Percentiles rank a stretch among this genome's conserved stretches.
Evolutionary conservation across 2,797 vertebrate species (phyloP).

Genomic region (Melanotaenia nigrans): DNA sequence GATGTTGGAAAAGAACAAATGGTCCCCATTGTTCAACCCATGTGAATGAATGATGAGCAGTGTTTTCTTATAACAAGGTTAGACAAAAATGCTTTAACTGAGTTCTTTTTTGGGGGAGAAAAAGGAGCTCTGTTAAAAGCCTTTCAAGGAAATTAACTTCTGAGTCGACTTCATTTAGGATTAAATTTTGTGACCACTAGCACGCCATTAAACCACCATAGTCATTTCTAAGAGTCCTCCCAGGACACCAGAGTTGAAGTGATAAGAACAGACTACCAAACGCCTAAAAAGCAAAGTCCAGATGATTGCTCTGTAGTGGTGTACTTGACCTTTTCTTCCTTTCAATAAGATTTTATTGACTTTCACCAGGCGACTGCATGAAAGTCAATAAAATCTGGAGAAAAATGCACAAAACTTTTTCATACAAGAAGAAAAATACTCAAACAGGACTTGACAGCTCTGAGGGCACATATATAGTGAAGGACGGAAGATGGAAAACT

Average conservation of each 20-base stretch:
- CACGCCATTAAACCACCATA: conserved; percentile 7
- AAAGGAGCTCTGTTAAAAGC: neutral
- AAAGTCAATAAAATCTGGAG: neutral
- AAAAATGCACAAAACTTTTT: neutral
- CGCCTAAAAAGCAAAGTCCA: neutral
- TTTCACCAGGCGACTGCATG: neutral
- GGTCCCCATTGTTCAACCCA: neutral
- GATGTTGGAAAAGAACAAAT: neutral
- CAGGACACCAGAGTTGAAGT: conserved; percentile 16
- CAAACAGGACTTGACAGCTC: too few relatives aligned
- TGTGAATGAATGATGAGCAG: neutral
- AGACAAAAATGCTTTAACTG: too few relatives aligned
- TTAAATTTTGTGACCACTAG: conserved; percentile 7
- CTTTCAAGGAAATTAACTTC: conserved; percentile 24
- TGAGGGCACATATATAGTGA: neutral
- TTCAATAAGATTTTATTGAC: neutral
- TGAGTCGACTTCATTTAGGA: conserved; percentile 3
- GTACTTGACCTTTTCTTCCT: neutral
- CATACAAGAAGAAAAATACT: neutral
- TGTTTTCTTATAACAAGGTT: too few relatives aligned
- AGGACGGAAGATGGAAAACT: neutral
- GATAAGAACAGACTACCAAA: neutral
- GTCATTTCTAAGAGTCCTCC: neutral
- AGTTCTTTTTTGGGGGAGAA: too few relatives aligned
- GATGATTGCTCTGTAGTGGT: neutral